Conservation (phyloP, 2,113 vertebrate species). For the Gallinago undulata region DNA sequence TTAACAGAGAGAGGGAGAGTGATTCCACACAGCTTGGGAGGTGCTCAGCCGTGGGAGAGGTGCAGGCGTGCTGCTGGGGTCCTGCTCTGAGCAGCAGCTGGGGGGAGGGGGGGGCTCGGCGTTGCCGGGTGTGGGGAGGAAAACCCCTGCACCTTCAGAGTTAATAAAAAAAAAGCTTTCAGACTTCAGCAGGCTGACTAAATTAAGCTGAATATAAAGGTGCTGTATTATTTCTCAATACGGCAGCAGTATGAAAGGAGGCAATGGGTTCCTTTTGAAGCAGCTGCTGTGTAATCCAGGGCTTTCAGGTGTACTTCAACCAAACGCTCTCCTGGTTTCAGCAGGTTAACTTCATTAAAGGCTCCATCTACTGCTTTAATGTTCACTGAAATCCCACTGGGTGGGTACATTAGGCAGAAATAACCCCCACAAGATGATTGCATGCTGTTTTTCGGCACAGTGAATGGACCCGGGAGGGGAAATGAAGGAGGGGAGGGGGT, state of each 20-base stretch:
- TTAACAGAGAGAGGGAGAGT: neutral
- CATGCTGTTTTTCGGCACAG: constrained; percentile 62
- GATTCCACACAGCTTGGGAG: neutral
- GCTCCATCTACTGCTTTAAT: constrained; percentile 72
- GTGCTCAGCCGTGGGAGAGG: accelerated
- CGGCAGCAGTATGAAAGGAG: constrained; percentile 61
- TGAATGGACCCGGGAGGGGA: constrained; percentile 28
- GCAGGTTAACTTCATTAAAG: constrained; percentile 82
- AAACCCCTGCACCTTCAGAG: constrained; percentile 11
- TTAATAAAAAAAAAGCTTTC: constrained; percentile 62
- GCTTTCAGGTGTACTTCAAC: constrained; percentile 75
- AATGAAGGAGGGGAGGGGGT: neutral
- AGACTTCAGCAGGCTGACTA: constrained; percentile 54
- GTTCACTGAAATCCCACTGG: constrained; percentile 57
- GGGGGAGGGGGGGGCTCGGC: accelerated
- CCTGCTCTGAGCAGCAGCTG: neutral
- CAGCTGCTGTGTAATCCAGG: constrained; percentile 65
- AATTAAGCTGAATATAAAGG: constrained; percentile 73
- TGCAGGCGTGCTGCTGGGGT: neutral
- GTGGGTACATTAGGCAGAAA: constrained; percentile 72
- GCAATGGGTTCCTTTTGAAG: constrained; percentile 73
- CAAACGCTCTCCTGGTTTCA: constrained; percentile 65
- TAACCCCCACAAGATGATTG: constrained; percentile 38
- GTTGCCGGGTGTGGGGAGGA: neutral
- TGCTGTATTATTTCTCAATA: constrained; percentile 69